phyloP scores from a whole-genome alignment of 2,888 invertebrate genomes.

The Synanthedon myopaeformis region DNA sequence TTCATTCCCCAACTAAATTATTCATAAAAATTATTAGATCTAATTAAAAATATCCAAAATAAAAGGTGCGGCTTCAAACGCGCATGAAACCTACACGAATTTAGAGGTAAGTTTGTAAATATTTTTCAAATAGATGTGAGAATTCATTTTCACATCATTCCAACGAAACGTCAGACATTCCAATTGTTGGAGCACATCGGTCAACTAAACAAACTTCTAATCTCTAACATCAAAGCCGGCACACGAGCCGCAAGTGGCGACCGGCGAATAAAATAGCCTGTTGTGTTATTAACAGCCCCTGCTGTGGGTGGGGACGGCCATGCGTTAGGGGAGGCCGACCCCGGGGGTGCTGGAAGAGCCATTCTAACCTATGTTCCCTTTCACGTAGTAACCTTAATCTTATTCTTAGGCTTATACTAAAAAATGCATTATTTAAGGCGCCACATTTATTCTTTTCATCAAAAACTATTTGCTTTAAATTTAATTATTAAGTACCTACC shows the following conservation, averaged over 20 bases:
- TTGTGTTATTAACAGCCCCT: constrained; percentile 65
- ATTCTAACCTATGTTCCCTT: neutral
- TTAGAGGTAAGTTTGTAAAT: neutral
- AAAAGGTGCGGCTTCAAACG: no score
- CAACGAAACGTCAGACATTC: neutral
- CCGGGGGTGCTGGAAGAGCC: constrained; percentile 22
- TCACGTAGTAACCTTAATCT: neutral
- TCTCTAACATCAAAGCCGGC: constrained; percentile 59
- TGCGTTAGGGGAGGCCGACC: neutral
- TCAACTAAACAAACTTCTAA: constrained; percentile 48
- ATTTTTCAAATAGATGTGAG: neutral
- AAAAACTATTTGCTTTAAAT: no score
- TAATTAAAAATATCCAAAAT: no score
- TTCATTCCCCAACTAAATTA: no score
- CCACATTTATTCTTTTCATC: no score
- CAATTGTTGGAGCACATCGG: constrained; percentile 6
- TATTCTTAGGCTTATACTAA: neutral
- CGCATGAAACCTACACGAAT: no score
- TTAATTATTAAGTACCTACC: no score
- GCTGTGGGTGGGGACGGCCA: constrained; percentile 26
- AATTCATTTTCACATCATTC: neutral
- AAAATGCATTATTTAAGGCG: neutral
- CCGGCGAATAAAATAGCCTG: constrained; percentile 59
- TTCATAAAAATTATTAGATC: no score
- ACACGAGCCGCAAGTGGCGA: constrained; percentile 56